A percentile compares a stretch with the other conserved stretches of the same genome.
Conservation (phyloP, 2,113 vertebrate genomes). For the Triplophysa rosa region DNA sequence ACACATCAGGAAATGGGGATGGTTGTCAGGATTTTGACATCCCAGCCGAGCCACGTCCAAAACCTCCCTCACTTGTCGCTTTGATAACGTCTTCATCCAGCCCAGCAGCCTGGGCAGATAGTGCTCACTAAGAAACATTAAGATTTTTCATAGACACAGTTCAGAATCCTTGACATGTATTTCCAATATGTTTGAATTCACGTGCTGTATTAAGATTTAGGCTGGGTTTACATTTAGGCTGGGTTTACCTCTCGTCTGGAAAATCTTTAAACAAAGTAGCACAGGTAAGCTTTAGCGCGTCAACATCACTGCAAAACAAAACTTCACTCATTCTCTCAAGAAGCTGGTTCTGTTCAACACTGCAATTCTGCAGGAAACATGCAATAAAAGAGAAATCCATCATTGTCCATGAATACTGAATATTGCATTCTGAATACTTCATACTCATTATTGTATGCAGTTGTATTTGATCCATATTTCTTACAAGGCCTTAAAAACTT, state of each 20-base stretch:
- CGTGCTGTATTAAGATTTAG: too few relatives aligned
- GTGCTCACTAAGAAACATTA: conserved; percentile 43
- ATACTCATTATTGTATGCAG: too few relatives aligned
- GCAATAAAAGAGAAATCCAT: neutral
- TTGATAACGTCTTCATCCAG: conserved; percentile 56
- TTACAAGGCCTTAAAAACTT: too few relatives aligned
- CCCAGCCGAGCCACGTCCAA: conserved; percentile 29
- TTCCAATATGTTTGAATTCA: neutral
- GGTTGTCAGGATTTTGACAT: neutral
- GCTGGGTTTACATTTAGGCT: too few relatives aligned
- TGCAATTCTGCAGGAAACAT: conserved; percentile 52
- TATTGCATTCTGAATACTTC: too few relatives aligned
- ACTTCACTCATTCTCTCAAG: conserved; percentile 54
- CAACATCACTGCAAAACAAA: neutral
- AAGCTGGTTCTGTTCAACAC: conserved; percentile 8
- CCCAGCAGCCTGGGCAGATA: conserved; percentile 52
- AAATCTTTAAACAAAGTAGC: neutral
- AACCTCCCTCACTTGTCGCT: conserved; percentile 33
- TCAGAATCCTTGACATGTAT: neutral
- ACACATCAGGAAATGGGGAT: neutral
- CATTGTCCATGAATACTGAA: neutral
- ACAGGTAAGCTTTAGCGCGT: conserved; percentile 42
- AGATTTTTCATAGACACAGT: neutral
- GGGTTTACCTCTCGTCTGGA: conserved; percentile 50
- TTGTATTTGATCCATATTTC: too few relatives aligned